Evolutionary conservation across 1,140 invertebrate species (phyloP), one percentile per base, ranked within the genome.

Genomic region (Drosophila insularis): DNA sequence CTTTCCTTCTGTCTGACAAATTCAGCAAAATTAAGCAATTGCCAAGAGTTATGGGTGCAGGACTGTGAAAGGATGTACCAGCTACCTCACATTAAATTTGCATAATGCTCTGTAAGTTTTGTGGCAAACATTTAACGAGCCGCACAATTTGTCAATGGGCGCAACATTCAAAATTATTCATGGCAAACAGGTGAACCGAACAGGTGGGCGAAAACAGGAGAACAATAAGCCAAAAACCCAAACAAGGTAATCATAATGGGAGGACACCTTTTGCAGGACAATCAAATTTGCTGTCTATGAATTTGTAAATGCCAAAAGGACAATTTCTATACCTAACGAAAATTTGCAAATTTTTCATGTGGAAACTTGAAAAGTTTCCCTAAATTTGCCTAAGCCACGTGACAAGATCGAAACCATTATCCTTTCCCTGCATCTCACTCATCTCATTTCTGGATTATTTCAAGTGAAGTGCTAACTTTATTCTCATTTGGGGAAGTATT

Each of bases 131-230:
- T 77, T 77, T 77, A 77, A 77, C 74, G 68, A 77, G 74, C 67
- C 75, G 37, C 54, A 77, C 75, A 77, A 78, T 77, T 77, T 78
- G 75, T 71, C 75, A 71, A 68, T 62, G 61, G 73, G 55, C 73
- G 23, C 19, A 53, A 8, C 23, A 35, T 58, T 66, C 64, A 46
- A 59, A 71, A 77, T 78, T 77, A 78, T 78, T 78, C 75, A 78
- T 71, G 37, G 58, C n/a, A n/a, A 27, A 55, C 19, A 61, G 40
- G 32, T 21, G 43, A 54, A 31, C 27, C 10, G 23, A 32, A 27
- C 11, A 37, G 32, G 39, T 39, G 8, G 8, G 8, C 1, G 43
- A 19, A n/a, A 6, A 50, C 8, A 11, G 43, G 17, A n/a, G 8
- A 10, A 50, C 43, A 50, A 46, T 46, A 46, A 62, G 71, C 39